Conservation (phyloP, 2,888 invertebrate species). For the Uropetala carovei region DNA sequence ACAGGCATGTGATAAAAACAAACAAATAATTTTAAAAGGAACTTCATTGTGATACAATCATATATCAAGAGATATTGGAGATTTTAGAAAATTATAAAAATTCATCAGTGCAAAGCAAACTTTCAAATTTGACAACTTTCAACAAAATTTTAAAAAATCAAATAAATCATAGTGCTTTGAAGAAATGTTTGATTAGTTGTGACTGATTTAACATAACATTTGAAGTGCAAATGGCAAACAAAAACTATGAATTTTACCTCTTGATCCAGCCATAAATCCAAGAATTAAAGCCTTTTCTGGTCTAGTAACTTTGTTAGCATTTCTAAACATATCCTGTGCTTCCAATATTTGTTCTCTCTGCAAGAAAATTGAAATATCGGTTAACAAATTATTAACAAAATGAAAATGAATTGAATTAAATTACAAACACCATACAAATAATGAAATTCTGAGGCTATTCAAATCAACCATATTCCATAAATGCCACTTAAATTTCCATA, state of each 20-base stretch:
- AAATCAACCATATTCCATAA: too few relatives aligned
- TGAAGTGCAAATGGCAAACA: background rate
- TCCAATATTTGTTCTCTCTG: constrained; percentile 97
- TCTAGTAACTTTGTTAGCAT: constrained; percentile 95
- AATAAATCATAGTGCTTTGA: background rate
- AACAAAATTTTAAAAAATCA: background rate
- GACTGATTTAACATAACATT: background rate
- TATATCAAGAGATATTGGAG: too few relatives aligned
- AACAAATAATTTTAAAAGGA: too few relatives aligned
- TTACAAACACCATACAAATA: too few relatives aligned
- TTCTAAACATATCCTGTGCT: constrained; percentile 98
- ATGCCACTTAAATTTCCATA: too few relatives aligned
- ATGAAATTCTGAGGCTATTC: too few relatives aligned
- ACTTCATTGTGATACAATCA: too few relatives aligned
- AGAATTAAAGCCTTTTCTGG: constrained; percentile 98
- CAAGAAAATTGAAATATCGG: constrained; percentile 70
- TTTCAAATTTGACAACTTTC: too few relatives aligned
- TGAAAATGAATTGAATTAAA: too few relatives aligned
- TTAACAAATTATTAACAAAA: constrained; percentile 65
- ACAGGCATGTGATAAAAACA: too few relatives aligned
- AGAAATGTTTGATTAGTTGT: background rate
- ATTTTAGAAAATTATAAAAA: too few relatives aligned
- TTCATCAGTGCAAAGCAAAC: too few relatives aligned
- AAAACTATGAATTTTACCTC: constrained; percentile 79
- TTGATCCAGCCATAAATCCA: constrained; percentile 98